These are phyloP conservation scores for Gymnocheta viridis DNA, from an alignment of 2,888 invertebrate genomes.

Conservation along the genomic window DNA sequence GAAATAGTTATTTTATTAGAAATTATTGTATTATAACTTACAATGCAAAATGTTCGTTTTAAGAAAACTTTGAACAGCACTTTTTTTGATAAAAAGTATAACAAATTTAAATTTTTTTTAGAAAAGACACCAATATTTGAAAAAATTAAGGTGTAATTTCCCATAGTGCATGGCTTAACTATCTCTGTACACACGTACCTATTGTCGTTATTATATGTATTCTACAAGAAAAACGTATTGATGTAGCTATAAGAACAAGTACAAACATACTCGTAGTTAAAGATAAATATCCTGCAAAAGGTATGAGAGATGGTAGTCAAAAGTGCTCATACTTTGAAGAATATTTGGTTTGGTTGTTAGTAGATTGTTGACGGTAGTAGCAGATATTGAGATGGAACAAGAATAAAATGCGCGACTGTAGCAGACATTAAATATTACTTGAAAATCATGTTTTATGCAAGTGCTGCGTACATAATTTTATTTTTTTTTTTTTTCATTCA, in stretches of 20 bases:
- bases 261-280: conserved; percentile 23
- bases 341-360: not conserved
- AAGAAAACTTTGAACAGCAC: too few species aligned
- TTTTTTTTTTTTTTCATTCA: not conserved
- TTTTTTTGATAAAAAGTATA: too few species aligned
- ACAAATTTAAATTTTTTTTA: too few species aligned
- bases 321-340: not conserved
- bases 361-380: not conserved
- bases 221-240: conserved; percentile 11
- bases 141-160: not conserved
- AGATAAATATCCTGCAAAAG: conserved; percentile 39
- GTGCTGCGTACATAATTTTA: conserved; percentile 3
- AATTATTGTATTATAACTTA: too few species aligned
- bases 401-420: conserved; percentile 13
- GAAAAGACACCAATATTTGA: too few species aligned
- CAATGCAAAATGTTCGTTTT: too few species aligned
- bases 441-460: conserved; percentile 46
- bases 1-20: too few species aligned
- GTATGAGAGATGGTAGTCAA: not conserved
- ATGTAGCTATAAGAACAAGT: conserved; percentile 46
- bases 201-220: not conserved
- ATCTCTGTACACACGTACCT: not conserved
- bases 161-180: conserved; percentile 1
- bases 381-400: not conserved
- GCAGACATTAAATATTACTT: conserved; percentile 50